phyloP scores from a whole-genome alignment of 2,797 vertebrate species.

The Mormyrus proboscirostris region DNA sequence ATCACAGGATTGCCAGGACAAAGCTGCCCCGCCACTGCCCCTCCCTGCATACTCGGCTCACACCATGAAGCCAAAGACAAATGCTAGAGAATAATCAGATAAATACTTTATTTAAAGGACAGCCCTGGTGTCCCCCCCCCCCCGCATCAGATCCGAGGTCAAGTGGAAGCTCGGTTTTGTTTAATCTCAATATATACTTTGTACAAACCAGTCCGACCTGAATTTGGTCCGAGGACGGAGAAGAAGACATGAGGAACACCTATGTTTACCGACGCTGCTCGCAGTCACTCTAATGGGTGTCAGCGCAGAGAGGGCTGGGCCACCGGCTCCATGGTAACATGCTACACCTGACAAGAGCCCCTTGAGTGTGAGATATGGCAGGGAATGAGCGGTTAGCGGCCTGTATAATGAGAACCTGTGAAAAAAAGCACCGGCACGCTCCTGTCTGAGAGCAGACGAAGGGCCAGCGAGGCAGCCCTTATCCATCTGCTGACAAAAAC shows the following conservation, averaged over 20 bases:
- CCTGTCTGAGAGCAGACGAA: not conserved
- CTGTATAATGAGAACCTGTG: not conserved
- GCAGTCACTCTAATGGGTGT: not conserved
- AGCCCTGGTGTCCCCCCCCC: not conserved
- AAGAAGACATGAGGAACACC: not conserved
- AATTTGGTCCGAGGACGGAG: not conserved
- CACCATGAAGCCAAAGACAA: not conserved
- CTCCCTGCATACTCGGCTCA: not conserved
- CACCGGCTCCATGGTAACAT: conserved; percentile 5
- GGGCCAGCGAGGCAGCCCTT: not conserved
- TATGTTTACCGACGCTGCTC: not conserved
- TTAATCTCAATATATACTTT: not conserved
- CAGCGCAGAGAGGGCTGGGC: not conserved
- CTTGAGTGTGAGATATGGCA: not conserved
- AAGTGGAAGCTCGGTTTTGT: not conserved
- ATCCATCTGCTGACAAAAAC: not conserved
- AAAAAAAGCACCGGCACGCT: not conserved
- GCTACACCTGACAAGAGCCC: not conserved
- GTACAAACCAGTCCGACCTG: conserved; percentile 17
- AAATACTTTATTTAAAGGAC: not conserved
- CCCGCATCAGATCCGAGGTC: not conserved
- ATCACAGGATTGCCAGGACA: not conserved
- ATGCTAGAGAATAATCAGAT: not conserved
- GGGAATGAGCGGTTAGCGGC: not conserved
- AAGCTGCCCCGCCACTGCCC: not conserved